Conservation (phyloP, 2,113 vertebrate genomes). For the Calidris pugnax region DNA sequence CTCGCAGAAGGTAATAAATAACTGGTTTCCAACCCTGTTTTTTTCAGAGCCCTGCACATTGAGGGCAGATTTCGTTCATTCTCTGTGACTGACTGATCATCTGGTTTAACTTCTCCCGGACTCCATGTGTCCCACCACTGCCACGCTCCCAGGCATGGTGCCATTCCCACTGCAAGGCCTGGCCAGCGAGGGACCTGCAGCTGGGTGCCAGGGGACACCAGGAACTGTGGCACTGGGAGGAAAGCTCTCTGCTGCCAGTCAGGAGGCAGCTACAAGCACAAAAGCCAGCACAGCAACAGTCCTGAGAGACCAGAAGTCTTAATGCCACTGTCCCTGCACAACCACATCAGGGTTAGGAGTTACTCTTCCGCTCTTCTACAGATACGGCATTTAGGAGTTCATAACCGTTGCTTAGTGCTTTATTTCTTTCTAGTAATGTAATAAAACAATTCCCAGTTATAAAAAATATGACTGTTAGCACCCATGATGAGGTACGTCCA, state of each 20-base stretch:
- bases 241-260: not conserved
- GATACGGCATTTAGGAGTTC: not conserved
- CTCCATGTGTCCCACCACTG: accelerated
- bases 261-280: not conserved
- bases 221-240: not conserved
- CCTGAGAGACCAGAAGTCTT: not conserved
- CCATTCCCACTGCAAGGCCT: not conserved
- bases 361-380: not conserved
- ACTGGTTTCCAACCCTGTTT: not conserved
- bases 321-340: not conserved
- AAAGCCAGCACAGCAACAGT: not conserved
- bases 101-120: not conserved
- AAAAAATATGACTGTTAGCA: not conserved
- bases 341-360: not conserved
- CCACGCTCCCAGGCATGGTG: not conserved
- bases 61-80: not conserved
- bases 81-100: not conserved
- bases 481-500: not conserved
- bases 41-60: not conserved
- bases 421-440: not conserved
- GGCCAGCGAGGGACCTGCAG: not conserved
- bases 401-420: not conserved
- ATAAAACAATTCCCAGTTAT: not conserved
- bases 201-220: not conserved
- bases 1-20: not conserved